These are phyloP conservation scores for Napeogenes inachia DNA, from an alignment of 2,888 invertebrate genomes.

Conservation along the genomic window DNA sequence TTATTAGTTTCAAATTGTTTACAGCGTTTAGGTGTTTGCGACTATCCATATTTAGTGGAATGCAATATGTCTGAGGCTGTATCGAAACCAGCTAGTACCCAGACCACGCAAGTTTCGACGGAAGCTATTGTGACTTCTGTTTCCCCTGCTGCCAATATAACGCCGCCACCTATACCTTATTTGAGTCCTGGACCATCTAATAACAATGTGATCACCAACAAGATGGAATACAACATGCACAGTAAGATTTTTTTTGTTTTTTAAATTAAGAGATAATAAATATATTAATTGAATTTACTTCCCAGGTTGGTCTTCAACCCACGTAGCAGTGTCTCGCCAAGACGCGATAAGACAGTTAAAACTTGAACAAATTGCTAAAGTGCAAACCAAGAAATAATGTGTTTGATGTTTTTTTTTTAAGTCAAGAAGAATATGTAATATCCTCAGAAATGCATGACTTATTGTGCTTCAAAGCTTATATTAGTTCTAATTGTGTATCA, in stretches of 20 bases:
- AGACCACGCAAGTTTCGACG: conserved; percentile 12
- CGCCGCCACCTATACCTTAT: conserved; percentile 6
- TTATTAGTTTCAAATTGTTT: conserved; percentile 35
- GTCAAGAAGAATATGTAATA: not conserved
- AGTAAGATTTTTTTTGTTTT: conserved; percentile 39
- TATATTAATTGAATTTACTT: conserved; percentile 5
- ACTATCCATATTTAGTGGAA: conserved; percentile 79
- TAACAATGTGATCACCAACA: conserved; percentile 38
- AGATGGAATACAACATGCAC: conserved; percentile 47
- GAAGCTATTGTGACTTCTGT: conserved; percentile 14
- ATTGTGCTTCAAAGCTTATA: not conserved
- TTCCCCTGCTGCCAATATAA: not conserved
- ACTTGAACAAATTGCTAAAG: conserved; percentile 36
- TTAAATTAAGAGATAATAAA: not conserved
- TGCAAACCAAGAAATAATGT: conserved; percentile 33
- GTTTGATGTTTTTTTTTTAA: not conserved
- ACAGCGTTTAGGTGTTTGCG: conserved; percentile 80
- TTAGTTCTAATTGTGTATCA: not conserved
- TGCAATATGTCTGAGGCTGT: conserved; percentile 48
- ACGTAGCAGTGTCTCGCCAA: conserved; percentile 62
- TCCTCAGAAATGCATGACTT: not conserved
- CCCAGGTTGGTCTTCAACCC: conserved; percentile 56
- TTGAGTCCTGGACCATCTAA: conserved; percentile 11
- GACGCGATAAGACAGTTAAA: conserved; percentile 63
- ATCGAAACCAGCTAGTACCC: conserved; percentile 15